phyloP scores from a whole-genome alignment of 1,140 invertebrate genomes.

The Diorhabda elongata region DNA sequence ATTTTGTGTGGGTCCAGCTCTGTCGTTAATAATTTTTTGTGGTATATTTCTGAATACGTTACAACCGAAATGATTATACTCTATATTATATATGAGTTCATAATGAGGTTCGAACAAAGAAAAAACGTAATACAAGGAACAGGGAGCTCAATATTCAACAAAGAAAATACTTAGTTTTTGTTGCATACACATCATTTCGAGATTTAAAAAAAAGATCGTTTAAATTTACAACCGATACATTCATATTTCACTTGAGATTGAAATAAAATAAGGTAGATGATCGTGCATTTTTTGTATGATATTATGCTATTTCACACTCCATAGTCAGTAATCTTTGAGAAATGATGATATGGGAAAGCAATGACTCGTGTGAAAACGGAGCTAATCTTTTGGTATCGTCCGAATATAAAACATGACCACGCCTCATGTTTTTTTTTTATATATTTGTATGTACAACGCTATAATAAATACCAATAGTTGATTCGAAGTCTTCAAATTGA shows the following conservation, averaged over 20 bases:
- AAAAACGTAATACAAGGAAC: constrained; percentile 4
- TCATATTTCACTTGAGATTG: constrained; percentile 16
- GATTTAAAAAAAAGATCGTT: constrained; percentile 5
- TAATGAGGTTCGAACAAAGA: not conserved
- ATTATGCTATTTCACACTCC: constrained; percentile 2
- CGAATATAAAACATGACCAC: not conserved
- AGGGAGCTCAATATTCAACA: constrained; percentile 6
- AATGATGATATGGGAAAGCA: constrained; percentile 2
- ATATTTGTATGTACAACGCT: not conserved
- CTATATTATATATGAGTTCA: constrained; percentile 8
- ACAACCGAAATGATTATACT: constrained; percentile 7
- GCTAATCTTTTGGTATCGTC: not conserved
- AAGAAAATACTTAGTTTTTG: constrained; percentile 8
- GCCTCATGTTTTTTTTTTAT: not conserved
- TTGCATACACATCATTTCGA: not conserved
- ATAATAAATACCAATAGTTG: constrained; percentile 24
- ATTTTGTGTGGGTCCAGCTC: not conserved
- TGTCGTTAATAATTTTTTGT: constrained; percentile 5
- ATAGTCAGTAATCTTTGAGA: not conserved
- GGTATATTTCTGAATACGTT: constrained; percentile 13
- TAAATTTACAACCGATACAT: constrained; percentile 10
- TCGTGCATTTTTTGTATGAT: constrained; percentile 6
- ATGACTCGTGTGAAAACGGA: constrained; percentile 2
- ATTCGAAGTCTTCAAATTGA: constrained; percentile 38
- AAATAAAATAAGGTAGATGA: constrained; percentile 9